Conservation (phyloP, 2,113 vertebrate species). For the Anas platyrhynchos region DNA sequence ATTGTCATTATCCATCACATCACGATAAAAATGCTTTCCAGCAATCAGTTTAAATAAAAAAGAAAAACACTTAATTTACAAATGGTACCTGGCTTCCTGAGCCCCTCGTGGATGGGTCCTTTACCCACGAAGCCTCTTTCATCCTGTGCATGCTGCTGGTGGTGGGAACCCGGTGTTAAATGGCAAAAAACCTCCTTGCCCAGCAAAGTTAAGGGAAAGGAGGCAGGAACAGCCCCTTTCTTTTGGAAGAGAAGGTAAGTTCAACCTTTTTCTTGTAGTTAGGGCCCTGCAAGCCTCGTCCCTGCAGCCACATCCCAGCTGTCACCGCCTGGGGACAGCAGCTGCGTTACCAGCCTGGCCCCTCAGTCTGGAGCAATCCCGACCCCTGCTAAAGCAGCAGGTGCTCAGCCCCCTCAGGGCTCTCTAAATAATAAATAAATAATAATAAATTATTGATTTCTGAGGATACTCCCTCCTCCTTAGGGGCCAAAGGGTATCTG, state of each 20-base stretch:
- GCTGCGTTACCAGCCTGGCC: not conserved
- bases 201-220: not conserved
- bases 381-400: not conserved
- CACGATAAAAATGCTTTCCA: conserved; percentile 84
- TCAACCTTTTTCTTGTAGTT: rapidly evolving
- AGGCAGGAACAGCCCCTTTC: not conserved
- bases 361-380: not conserved
- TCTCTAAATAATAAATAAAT: not conserved
- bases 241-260: not conserved
- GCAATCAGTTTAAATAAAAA: conserved; percentile 87
- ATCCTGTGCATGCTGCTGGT: rapidly evolving
- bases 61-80: conserved; percentile 75
- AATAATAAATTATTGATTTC: not conserved
- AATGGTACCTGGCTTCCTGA: not conserved
- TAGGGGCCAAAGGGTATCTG: not conserved
- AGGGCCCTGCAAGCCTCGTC: not conserved
- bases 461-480: not conserved
- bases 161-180: no score
- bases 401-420: not conserved
- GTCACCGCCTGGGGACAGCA: not conserved
- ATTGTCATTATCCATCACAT: conserved; percentile 66
- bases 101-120: not conserved
- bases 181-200: not conserved
- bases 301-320: rapidly evolving
- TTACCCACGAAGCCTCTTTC: not conserved